Evolutionary conservation across 2,797 vertebrate species (phyloP).

Genomic region (Neoniphon sammara): DNA sequence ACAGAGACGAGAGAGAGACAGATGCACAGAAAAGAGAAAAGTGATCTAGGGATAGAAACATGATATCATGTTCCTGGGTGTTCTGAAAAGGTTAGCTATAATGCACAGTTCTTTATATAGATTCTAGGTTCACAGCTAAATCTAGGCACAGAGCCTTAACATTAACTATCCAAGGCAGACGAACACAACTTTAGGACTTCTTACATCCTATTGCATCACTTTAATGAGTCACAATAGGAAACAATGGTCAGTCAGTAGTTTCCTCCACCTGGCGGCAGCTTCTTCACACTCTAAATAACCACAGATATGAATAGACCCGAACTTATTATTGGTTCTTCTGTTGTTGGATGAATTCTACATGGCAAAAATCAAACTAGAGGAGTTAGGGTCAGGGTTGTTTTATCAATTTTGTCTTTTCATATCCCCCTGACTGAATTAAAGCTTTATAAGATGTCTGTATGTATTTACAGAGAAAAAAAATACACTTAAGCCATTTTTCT

Average conservation of each 20-base stretch:
- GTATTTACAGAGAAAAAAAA: not conserved
- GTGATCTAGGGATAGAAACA: slow-evolving; percentile 77
- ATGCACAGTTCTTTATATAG: slow-evolving; percentile 83
- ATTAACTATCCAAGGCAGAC: slow-evolving; percentile 45
- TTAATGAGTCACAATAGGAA: slow-evolving; percentile 57
- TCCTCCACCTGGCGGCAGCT: slow-evolving; percentile 38
- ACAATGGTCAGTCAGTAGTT: slow-evolving; percentile 30
- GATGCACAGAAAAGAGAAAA: slow-evolving; percentile 77
- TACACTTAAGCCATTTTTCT: not conserved
- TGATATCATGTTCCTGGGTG: slow-evolving; percentile 78
- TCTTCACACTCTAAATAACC: slow-evolving; percentile 56
- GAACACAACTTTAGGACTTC: slow-evolving; percentile 54
- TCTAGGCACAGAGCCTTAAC: slow-evolving; percentile 58
- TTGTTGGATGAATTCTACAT: not conserved
- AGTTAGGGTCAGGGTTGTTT: not conserved
- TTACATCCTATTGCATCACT: slow-evolving; percentile 83
- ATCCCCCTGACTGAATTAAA: not conserved
- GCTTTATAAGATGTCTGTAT: not conserved
- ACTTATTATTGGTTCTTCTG: not conserved
- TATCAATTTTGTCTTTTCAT: not conserved
- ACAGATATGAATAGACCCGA: slow-evolving; percentile 50
- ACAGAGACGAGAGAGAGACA: slow-evolving; percentile 78
- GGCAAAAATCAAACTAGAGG: not conserved
- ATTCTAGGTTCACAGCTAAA: slow-evolving; percentile 71
- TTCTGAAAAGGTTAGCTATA: slow-evolving; percentile 80